Evolutionary conservation across 2,113 vertebrate genomes (phyloP).

Genomic region (Myotis yumanensis): DNA sequence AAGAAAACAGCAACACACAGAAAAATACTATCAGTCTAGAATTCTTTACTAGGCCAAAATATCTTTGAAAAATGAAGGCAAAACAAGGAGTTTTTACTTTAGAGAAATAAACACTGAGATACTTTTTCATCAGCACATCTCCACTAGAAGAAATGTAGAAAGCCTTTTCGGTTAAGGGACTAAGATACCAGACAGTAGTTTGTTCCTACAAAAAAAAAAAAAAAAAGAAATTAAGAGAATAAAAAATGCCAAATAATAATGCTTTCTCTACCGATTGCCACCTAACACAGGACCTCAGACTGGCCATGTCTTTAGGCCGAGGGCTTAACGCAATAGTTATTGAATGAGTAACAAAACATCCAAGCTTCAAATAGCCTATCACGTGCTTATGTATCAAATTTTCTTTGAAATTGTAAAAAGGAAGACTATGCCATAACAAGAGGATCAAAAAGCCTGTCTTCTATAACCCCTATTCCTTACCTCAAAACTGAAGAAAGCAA

Average conservation of each 20-base stretch:
- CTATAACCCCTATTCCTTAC: background rate
- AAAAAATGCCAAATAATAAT: background rate
- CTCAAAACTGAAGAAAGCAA: background rate
- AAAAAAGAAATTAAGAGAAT: background rate
- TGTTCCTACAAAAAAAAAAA: background rate
- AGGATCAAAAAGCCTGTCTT: background rate
- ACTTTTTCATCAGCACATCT: background rate
- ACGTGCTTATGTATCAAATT: background rate
- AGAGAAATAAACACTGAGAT: background rate
- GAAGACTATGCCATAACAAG: background rate
- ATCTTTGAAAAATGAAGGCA: background rate
- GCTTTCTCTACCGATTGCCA: background rate
- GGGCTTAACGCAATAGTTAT: background rate
- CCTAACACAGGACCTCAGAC: background rate
- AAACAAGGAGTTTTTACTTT: background rate
- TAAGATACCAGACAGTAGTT: background rate
- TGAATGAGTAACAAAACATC: slow-evolving; percentile 13
- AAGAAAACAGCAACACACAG: background rate
- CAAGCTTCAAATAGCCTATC: background rate
- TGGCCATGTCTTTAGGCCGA: background rate
- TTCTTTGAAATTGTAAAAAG: background rate
- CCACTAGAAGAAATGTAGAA: background rate
- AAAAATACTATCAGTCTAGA: background rate
- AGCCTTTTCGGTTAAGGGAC: background rate
- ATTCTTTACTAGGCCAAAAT: slow-evolving; percentile 4